These are phyloP conservation scores for Hololepta plana DNA, from an alignment of 2,888 invertebrate species.

Conservation along the genomic window DNA sequence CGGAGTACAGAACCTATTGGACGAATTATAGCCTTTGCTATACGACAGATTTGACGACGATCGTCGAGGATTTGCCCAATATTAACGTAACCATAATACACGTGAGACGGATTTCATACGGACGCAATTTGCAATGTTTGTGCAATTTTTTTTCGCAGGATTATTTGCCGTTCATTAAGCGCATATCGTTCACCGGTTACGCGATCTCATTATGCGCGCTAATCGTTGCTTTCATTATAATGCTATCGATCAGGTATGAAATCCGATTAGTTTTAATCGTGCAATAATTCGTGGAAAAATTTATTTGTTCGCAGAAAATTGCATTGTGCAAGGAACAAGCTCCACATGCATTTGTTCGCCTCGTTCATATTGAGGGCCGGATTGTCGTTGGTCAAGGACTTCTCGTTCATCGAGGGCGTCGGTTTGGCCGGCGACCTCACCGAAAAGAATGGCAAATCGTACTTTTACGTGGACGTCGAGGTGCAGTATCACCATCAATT, in stretches of 20 bases:
- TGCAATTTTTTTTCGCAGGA: slow-evolving; percentile 19
- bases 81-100: slow-evolving; percentile 13
- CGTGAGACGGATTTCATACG: too few relatives aligned
- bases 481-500: too few relatives aligned
- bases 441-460: too few relatives aligned
- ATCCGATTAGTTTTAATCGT: slow-evolving; percentile 3
- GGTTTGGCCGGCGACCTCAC: too few relatives aligned
- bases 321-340: slow-evolving; percentile 43
- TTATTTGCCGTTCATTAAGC: slow-evolving; percentile 33
- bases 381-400: slow-evolving; percentile 37
- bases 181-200: slow-evolving; percentile 34
- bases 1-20: slow-evolving; percentile 22
- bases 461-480: too few relatives aligned
- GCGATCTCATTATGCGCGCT: slow-evolving; percentile 32
- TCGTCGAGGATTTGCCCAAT: slow-evolving; percentile 14
- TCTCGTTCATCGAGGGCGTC: slow-evolving; percentile 32
- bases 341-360: slow-evolving; percentile 46
- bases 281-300: slow-evolving; percentile 3
- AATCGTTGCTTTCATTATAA: slow-evolving; percentile 31
- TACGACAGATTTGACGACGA: slow-evolving; percentile 16
- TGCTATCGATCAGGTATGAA: slow-evolving; percentile 31
- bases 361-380: slow-evolving; percentile 44
- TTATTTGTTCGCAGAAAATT: slow-evolving; percentile 31
- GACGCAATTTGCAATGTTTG: slow-evolving; percentile 2
- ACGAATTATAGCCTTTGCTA: slow-evolving; percentile 31